Conservation (phyloP, 2,113 vertebrate genomes). For the Charina bottae region DNA sequence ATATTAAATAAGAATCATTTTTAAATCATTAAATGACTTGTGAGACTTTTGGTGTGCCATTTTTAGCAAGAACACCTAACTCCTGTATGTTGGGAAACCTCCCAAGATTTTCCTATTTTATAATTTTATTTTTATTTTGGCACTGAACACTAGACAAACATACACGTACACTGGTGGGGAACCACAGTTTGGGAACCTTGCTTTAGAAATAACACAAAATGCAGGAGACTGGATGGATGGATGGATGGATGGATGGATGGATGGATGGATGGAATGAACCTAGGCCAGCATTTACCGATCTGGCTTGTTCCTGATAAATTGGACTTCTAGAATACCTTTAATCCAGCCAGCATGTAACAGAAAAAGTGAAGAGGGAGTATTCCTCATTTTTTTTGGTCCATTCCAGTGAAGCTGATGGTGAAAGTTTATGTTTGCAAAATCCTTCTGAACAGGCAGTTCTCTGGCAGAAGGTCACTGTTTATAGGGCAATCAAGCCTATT, state of each 20-base stretch:
- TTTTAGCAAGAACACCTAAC: background rate
- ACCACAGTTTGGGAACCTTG: background rate
- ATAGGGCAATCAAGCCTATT: background rate
- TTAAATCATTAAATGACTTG: background rate
- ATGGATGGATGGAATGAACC: background rate
- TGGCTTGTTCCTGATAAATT: background rate
- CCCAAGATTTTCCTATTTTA: background rate
- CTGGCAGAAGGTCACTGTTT: background rate
- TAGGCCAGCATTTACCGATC: background rate
- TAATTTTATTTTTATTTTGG: background rate
- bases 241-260: no score
- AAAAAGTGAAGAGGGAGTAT: background rate
- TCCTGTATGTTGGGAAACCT: background rate
- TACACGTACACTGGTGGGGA: background rate
- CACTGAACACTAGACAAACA: background rate
- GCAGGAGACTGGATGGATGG: background rate
- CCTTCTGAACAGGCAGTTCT: background rate
- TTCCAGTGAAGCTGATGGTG: background rate
- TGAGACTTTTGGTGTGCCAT: background rate
- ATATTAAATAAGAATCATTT: background rate
- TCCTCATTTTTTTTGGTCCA: background rate
- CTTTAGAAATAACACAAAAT: background rate
- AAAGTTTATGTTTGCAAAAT: background rate
- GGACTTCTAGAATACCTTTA: background rate
- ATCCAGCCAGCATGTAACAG: background rate